Conservation (phyloP, 2,888 invertebrate genomes). For the Drosophila meridiana region DNA sequence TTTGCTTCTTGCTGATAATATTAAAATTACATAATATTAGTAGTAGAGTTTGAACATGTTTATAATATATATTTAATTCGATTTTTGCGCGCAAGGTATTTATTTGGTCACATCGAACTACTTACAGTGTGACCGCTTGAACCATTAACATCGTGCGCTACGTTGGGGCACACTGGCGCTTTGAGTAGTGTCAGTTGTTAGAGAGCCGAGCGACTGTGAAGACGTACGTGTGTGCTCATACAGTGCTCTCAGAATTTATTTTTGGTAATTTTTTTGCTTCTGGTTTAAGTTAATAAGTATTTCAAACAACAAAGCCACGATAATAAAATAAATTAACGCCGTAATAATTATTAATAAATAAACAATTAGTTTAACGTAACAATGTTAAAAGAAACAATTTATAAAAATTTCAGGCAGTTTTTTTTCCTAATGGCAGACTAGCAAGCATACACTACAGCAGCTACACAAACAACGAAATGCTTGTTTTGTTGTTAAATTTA, state of each 20-base stretch:
- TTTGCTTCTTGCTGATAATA: constrained; percentile 1
- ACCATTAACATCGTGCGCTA: constrained; percentile 4
- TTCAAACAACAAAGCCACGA: constrained; percentile 53
- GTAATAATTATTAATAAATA: constrained; percentile 51
- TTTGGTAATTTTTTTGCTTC: constrained; percentile 71
- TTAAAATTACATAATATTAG: constrained; percentile 33
- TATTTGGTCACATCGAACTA: constrained; percentile 37
- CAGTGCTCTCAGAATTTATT: constrained; percentile 78
- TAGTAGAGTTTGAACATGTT: constrained; percentile 14
- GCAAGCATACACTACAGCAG: constrained; percentile 51
- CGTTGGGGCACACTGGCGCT: constrained; percentile 48
- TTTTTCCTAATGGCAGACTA: constrained; percentile 46
- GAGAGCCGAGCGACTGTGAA: constrained; percentile 72
- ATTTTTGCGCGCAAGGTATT: constrained; percentile 16
- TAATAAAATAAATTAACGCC: constrained; percentile 54
- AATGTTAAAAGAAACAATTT: constrained; percentile 49
- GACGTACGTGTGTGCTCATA: constrained; percentile 78
- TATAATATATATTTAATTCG: constrained; percentile 29
- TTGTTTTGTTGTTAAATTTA: constrained; percentile 40
- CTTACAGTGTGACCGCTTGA: constrained; percentile 26
- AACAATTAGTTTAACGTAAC: constrained; percentile 46
- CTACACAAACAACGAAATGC: constrained; percentile 38
- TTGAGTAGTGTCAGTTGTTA: constrained; percentile 55
- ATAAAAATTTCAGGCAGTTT: constrained; percentile 63
- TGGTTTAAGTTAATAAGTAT: constrained; percentile 58